Evolutionary conservation across 2,797 vertebrate genomes (phyloP), one percentile per base, ranked within the genome.

Genomic region (Bufotes viridis): DNA sequence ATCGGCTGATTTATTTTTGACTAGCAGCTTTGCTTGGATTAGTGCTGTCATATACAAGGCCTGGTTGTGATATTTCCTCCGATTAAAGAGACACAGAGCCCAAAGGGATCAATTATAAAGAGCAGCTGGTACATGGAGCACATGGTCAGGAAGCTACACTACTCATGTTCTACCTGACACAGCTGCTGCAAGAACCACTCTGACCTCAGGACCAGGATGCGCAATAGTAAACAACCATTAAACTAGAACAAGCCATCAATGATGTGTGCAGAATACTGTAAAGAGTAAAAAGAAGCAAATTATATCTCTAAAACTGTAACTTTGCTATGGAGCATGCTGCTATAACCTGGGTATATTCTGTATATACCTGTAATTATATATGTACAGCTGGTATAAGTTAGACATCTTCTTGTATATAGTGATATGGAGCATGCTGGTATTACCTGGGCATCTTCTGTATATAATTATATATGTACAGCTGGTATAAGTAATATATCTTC

Each of bases 141-240:
- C 18, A 63, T 7, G 13, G n/a, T 18, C 17, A 70, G 81, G 81
- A 29, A 26, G 49, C 29, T 12, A 3, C 61, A 69, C n/a, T 69
- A 14, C 67, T 34, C 24, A 75, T 51, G 53, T 70, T 72, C 29
- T 57, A 83, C 81, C 65, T 70, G n/a, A 12, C 63, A 69, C 65
- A 82, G 63, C 81, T 83, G 81, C 24, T 58, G 42, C 81, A 65
- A 26, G 81, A 26, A 2, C 22, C 76, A 55, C 13, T 17, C 53
- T 0, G 24, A 26, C 55, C 17, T 24, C 55, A 11, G 9, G 49
- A 12, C 7, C 14, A 20, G 29, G 8, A 42, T 20, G 49, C 61
- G 24, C 61, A 24, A 20, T 49, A 34, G 24, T 26, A 79, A 69
- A 82, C 81, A 82, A 67, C 61, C 10, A 49, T 13, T 0, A 0